Base-by-base conservation (phyloP, 64 coral and sea anemone genomes). In the Anthopleura sola region DNA sequence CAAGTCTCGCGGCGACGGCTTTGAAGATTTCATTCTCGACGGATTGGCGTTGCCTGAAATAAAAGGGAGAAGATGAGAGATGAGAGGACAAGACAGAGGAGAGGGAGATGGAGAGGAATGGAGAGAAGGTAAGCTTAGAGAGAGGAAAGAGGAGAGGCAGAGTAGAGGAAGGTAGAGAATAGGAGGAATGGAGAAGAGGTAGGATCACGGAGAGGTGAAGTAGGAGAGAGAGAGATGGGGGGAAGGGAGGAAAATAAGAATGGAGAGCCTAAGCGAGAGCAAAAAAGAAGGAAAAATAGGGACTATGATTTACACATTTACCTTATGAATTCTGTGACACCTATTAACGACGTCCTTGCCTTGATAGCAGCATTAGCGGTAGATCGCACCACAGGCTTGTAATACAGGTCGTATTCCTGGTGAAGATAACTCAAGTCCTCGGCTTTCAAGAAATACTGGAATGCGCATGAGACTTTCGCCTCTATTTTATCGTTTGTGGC, bases 381-480 rank as follows among this genome's bases (percentile, higher is more conserved):
- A 56, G 85, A 84, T 24, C 53, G 87, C 14, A 96, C 85, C 24
- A 96, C 90, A 0, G 94, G 94, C 33, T 86, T 82, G 62, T 95
- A 95, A 28, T 92, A 91, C 28, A 92, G 55, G 37, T 98, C 89
- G 18, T 93, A 98, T 51, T 87, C 86, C 37, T 88, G 85, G 29
- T 98, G 95, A 68, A 98, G 56, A 36, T 98, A 85, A 4, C 81
- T 36, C 20, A 98, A 69, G 68, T 91, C 88, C 17, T 98, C 88
- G 26, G 68, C n/a, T 28, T 75, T 81, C 37, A 98, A 86, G 46
- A 98, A 98, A 83, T 98, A 98, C 75, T 98, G 95, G 55, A 98
- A 91, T 9, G 88, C 39, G 38, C 91, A 93, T 0, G 85, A 91
- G 7, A 98, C 74, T 74, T 86, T 82, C 6, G 93, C 86, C 49